phyloP scores from a whole-genome alignment of 2,888 invertebrate species.

The Tenthredo distinguenda region DNA sequence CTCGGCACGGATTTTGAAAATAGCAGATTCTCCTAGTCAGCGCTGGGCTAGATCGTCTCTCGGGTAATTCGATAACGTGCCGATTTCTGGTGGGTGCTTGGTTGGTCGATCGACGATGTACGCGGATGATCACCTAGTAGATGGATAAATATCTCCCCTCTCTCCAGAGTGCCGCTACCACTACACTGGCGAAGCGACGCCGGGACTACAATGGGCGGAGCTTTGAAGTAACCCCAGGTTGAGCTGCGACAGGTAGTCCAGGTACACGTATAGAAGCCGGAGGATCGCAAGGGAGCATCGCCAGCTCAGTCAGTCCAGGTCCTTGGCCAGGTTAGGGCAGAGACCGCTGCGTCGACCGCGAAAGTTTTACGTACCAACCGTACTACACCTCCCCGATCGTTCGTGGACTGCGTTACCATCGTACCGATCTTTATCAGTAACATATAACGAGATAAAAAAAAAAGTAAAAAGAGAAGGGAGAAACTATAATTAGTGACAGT shows the following conservation, averaged over 20 bases:
- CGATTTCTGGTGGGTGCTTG: not conserved
- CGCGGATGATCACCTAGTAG: slow-evolving; percentile 5
- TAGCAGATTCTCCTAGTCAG: not conserved
- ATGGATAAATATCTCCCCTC: slow-evolving; percentile 13
- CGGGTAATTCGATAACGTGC: not conserved
- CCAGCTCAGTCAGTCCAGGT: slow-evolving; percentile 47
- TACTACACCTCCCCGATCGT: not conserved
- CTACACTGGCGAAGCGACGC: not conserved
- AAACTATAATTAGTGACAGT: not conserved
- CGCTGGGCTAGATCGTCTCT: not conserved
- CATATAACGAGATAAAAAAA: not conserved
- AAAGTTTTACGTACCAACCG: slow-evolving; percentile 10
- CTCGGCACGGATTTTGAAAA: not conserved
- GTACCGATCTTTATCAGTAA: not conserved
- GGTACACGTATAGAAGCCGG: slow-evolving; percentile 42
- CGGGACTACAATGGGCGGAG: slow-evolving; percentile 40
- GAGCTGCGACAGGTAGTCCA: slow-evolving; percentile 48
- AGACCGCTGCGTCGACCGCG: slow-evolving; percentile 10
- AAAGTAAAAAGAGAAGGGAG: not conserved
- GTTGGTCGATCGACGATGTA: not conserved
- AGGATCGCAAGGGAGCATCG: slow-evolving; percentile 46
- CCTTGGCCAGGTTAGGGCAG: slow-evolving; percentile 51
- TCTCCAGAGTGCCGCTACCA: not conserved
- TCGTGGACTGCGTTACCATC: not conserved
- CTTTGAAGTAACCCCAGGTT: slow-evolving; percentile 11